phyloP scores from a whole-genome alignment of 2,113 vertebrate genomes.

The Astur gentilis region DNA sequence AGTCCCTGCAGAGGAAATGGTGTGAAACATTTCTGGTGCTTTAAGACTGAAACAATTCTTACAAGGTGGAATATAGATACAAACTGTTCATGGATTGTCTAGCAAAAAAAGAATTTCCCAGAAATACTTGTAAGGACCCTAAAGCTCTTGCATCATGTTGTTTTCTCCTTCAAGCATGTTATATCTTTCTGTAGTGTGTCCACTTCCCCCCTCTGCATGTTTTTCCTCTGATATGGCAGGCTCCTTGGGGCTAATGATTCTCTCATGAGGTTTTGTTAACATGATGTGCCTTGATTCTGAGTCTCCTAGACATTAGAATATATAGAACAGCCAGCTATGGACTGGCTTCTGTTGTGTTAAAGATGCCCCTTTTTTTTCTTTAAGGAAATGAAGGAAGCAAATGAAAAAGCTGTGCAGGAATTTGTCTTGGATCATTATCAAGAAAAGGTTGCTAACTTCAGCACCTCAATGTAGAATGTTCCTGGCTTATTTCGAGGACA shows the following conservation, averaged over 20 bases:
- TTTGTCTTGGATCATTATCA: slow-evolving; percentile 66
- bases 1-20: background rate
- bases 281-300: background rate
- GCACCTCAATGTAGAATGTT: slow-evolving; percentile 74
- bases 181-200: background rate
- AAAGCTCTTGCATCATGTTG: background rate
- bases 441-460: slow-evolving; percentile 74
- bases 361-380: background rate
- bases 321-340: background rate
- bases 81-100: background rate
- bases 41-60: background rate
- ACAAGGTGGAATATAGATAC: background rate
- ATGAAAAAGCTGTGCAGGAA: slow-evolving; percentile 69
- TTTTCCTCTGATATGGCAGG: background rate
- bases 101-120: background rate
- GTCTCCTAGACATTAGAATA: background rate
- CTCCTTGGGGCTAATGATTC: background rate
- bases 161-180: background rate
- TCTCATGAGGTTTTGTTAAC: background rate
- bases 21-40: background rate
- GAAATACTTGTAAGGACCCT: background rate
- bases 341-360: background rate
- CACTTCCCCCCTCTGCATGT: background rate
- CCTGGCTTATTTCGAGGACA: slow-evolving; percentile 66
- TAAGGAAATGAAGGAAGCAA: slow-evolving; percentile 68